phyloP scores from a whole-genome alignment of 2,797 vertebrate species.

The Coregonus sp. region DNA sequence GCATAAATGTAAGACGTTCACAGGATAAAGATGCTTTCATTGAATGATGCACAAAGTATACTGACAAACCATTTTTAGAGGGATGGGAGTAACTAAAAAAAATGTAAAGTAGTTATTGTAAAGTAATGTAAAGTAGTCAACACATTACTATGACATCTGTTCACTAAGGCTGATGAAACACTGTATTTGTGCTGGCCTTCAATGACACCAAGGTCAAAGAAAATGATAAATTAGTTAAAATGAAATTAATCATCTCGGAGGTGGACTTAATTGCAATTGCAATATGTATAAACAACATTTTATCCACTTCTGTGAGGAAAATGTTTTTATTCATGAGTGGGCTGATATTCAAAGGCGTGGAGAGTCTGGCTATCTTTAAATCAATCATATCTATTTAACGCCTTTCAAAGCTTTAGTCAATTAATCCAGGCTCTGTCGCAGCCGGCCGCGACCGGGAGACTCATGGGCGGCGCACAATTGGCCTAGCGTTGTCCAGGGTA shows the following conservation, averaged over 20 bases:
- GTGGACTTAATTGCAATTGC: neutral
- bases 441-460: too few relatives aligned
- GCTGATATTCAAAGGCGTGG: slow-evolving; percentile 5
- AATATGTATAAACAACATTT: neutral
- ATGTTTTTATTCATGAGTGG: slow-evolving; percentile 10
- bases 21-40: neutral
- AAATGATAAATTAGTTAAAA: neutral
- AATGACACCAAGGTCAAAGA: neutral
- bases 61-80: neutral
- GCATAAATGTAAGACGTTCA: neutral
- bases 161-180: too few relatives aligned
- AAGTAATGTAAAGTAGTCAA: neutral
- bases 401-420: slow-evolving; percentile 16
- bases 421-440: neutral
- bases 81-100: neutral
- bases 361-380: slow-evolving; percentile 11
- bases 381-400: slow-evolving; percentile 14
- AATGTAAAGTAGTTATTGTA: neutral
- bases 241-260: neutral
- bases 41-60: neutral
- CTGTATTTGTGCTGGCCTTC: neutral
- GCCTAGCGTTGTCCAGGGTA: too few relatives aligned
- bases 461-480: too few relatives aligned
- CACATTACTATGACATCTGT: neutral
- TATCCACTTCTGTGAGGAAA: neutral